These are phyloP conservation scores for Oreochromis aureus DNA, from an alignment of 2,113 vertebrate species.

Conservation along the genomic window DNA sequence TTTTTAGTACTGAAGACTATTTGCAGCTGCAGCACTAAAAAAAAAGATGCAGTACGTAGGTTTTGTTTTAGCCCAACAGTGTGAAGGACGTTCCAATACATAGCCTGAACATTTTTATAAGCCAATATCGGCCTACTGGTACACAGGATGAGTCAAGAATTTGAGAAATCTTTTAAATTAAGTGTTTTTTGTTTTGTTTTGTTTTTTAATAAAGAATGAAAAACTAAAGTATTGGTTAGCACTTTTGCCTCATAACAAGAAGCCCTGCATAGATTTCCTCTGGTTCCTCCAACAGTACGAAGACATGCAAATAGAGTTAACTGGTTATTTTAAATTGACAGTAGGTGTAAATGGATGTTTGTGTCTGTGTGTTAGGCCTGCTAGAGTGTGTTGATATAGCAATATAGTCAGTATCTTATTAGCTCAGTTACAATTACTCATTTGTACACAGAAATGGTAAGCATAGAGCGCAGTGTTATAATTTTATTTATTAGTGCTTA, in stretches of 20 bases:
- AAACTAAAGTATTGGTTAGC: background rate
- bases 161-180: background rate
- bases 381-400: background rate
- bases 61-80: background rate
- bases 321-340: background rate
- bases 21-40: background rate
- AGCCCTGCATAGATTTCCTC: background rate
- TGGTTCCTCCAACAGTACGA: background rate
- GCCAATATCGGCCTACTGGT: background rate
- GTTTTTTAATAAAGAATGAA: background rate
- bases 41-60: background rate
- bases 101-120: background rate
- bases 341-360: background rate
- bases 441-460: background rate
- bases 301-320: background rate
- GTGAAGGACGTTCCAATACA: background rate
- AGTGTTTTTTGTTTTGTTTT: rapidly evolving
- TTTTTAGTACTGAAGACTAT: background rate
- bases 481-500: background rate
- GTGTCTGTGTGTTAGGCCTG: background rate
- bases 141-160: background rate
- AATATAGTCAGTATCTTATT: background rate
- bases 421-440: background rate
- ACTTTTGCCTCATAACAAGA: background rate
- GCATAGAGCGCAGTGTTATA: background rate